A percentile compares a stretch with the other conserved stretches of the same genome.
Evolutionary conservation across 2,797 vertebrate genomes (phyloP).

Genomic region (Neopelma chrysocephalum): DNA sequence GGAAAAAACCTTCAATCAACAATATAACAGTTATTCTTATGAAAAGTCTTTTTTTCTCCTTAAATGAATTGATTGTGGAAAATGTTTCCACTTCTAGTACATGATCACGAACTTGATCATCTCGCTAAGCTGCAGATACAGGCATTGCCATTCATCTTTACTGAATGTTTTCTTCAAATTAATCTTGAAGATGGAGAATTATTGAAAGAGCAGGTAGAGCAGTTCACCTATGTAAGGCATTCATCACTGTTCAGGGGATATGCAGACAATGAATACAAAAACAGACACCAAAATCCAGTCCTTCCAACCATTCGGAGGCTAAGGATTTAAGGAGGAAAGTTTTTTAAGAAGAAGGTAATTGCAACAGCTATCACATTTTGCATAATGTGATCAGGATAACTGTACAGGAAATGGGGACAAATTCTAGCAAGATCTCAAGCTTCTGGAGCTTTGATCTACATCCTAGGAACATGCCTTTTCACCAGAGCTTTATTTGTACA

Average conservation of each 20-base stretch:
- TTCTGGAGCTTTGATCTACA: background rate
- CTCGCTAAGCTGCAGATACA: background rate
- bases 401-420: background rate
- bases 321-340: background rate
- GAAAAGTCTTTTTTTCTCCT: background rate
- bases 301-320: background rate
- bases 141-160: background rate
- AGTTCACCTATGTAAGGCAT: background rate
- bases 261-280: rapidly evolving
- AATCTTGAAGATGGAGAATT: background rate
- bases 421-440: background rate
- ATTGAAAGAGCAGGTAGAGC: background rate
- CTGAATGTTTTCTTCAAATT: background rate
- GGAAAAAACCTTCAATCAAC: background rate
- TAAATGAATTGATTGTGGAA: background rate
- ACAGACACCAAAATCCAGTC: background rate
- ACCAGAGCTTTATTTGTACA: background rate
- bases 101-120: background rate
- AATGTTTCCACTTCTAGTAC: background rate
- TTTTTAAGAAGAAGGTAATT: background rate
- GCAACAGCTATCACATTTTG: background rate
- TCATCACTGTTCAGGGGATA: background rate
- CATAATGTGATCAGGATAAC: background rate
- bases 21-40: background rate
- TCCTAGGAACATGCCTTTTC: background rate